Conservation (phyloP, 2,888 invertebrate species). For the Prostheceraeus crozeri region DNA sequence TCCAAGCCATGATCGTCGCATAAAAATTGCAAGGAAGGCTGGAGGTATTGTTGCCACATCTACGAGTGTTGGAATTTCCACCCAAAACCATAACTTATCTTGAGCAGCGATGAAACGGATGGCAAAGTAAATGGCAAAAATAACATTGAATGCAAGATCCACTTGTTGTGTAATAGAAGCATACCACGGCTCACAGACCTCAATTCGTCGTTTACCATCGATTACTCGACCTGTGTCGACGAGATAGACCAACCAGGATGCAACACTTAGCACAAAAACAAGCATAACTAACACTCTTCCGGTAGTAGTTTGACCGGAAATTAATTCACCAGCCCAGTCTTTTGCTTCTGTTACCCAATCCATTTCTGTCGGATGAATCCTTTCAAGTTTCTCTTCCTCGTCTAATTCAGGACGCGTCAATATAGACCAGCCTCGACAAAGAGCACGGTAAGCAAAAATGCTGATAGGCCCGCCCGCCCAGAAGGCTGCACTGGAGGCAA, state of each 20-base stretch:
- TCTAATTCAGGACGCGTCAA: too few species aligned
- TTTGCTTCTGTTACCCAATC: constrained; percentile 40
- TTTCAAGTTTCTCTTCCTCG: too few species aligned
- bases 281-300: constrained; percentile 37
- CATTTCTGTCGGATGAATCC: neutral
- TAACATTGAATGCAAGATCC: constrained; percentile 99
- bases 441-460: too few species aligned
- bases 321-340: constrained; percentile 40
- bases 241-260: constrained; percentile 35
- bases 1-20: constrained; percentile 99
- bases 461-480: too few species aligned
- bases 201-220: too few species aligned
- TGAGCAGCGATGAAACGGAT: constrained; percentile 99
- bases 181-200: constrained; percentile 58
- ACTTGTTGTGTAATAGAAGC: constrained; percentile 99
- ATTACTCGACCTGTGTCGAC: constrained; percentile 34
- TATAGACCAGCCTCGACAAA: too few species aligned
- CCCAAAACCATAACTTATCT: constrained; percentile 99
- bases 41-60: constrained; percentile 99
- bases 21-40: constrained; percentile 99
- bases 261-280: constrained; percentile 37
- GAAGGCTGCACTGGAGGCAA: constrained; percentile 21
- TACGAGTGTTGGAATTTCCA: constrained; percentile 99
- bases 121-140: constrained; percentile 99
- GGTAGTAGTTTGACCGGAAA: constrained; percentile 38